phyloP scores from a whole-genome alignment of 1,140 invertebrate species.

The Portunus trituberculatus region DNA sequence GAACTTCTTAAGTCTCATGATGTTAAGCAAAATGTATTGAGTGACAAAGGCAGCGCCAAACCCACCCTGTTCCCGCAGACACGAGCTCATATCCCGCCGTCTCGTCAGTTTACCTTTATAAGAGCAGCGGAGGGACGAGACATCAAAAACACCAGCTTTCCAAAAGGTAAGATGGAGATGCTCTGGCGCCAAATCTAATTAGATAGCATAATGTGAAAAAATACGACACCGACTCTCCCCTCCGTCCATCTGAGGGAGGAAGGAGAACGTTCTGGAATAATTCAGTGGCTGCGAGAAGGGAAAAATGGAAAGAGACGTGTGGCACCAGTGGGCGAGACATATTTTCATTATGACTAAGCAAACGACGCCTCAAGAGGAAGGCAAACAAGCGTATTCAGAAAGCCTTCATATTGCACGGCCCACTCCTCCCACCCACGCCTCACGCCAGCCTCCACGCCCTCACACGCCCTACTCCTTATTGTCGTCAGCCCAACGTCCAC shows the following conservation, averaged over 20 bases:
- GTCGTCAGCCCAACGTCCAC: no score
- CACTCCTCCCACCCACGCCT: background rate
- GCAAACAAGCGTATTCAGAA: slow-evolving; percentile 63
- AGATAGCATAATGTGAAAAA: background rate
- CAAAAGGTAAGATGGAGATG: background rate
- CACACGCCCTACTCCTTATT: background rate
- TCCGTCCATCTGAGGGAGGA: background rate
- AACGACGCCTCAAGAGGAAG: slow-evolving; percentile 64
- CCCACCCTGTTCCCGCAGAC: background rate
- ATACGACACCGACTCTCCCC: background rate
- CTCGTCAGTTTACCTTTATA: background rate
- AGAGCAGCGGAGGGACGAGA: background rate
- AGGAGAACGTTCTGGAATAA: background rate
- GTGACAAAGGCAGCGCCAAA: background rate
- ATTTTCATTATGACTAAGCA: slow-evolving; percentile 71
- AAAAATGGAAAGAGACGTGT: slow-evolving; percentile 42
- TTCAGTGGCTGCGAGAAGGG: background rate
- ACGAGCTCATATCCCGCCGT: background rate
- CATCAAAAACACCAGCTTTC: background rate
- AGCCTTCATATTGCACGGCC: slow-evolving; percentile 62
- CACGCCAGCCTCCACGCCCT: background rate
- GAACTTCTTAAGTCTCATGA: background rate
- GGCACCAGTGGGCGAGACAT: slow-evolving; percentile 64
- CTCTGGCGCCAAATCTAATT: background rate
- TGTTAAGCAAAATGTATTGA: background rate